Percentiles rank a stretch among this genome's conserved stretches.
phyloP scores from a whole-genome alignment of 2,797 vertebrate genomes.

The Gastrophryne carolinensis region DNA sequence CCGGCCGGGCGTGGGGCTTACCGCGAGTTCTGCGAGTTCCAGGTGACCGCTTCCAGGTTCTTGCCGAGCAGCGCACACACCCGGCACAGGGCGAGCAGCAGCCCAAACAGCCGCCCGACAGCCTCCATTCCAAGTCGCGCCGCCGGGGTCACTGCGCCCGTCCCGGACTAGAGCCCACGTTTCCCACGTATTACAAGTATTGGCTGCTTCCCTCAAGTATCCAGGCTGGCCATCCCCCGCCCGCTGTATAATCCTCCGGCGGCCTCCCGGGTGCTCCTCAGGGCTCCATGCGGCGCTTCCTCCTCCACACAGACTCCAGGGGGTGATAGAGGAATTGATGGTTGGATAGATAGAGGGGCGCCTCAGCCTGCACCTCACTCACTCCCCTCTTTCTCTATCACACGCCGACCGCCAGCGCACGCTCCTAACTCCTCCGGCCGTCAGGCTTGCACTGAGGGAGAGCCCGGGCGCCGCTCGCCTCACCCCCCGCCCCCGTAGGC shows the following conservation, averaged over 20 bases:
- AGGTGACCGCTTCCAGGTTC: slow-evolving; percentile 45
- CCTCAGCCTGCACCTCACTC: too few species aligned
- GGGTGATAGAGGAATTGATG: too few species aligned
- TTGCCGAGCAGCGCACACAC: slow-evolving; percentile 25
- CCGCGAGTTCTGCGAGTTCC: slow-evolving; percentile 44
- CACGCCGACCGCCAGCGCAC: too few species aligned
- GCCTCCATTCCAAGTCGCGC: slow-evolving; percentile 29
- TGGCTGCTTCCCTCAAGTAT: slow-evolving; percentile 43
- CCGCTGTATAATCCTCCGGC: not conserved
- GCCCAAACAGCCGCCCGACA: slow-evolving; percentile 30
- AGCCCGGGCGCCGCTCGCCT: not conserved
- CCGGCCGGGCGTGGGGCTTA: slow-evolving; percentile 16
- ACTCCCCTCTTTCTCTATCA: too few species aligned
- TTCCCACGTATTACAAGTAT: slow-evolving; percentile 7
- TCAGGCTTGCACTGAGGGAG: slow-evolving; percentile 31
- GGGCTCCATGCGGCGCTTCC: slow-evolving; percentile 22
- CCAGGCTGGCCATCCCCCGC: slow-evolving; percentile 41
- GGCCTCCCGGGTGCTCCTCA: slow-evolving; percentile 16
- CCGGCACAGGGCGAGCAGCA: slow-evolving; percentile 41
- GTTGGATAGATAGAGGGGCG: too few species aligned
- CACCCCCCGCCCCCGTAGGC: slow-evolving; percentile 31
- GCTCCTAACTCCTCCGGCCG: not conserved
- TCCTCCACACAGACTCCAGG: too few species aligned
- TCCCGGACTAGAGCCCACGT: slow-evolving; percentile 12
- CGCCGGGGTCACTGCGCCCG: not conserved